Evolutionary conservation across 2,113 vertebrate species (phyloP).

Genomic region (Paratilapia polleni): DNA sequence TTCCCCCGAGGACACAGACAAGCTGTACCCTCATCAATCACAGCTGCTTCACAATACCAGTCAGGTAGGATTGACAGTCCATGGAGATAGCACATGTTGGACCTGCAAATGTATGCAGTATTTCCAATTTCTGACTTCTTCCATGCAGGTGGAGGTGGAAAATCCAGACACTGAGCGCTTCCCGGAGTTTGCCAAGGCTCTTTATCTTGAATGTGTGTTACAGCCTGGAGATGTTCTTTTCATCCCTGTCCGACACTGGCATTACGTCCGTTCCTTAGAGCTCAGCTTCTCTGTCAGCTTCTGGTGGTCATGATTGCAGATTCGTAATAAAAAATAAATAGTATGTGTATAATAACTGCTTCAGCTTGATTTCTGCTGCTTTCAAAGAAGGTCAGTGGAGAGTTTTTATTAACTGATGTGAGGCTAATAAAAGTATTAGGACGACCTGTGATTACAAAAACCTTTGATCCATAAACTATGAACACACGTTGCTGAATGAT

Average conservation of each 20-base stretch:
- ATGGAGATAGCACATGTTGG: constrained; percentile 16
- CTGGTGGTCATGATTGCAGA: constrained; percentile 90
- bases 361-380: background rate
- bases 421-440: constrained; percentile 44
- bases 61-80: constrained; percentile 83
- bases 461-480: constrained; percentile 56
- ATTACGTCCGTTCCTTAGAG: constrained; percentile 90
- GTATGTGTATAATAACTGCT: background rate
- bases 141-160: constrained; percentile 90
- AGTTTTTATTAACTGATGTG: constrained; percentile 33
- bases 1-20: constrained; percentile 85
- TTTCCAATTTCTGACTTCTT: constrained; percentile 28
- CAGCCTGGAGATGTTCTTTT: constrained; percentile 92
- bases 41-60: constrained; percentile 95
- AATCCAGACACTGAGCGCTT: constrained; percentile 85
- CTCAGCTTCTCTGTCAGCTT: constrained; percentile 97
- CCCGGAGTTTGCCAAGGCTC: constrained; percentile 86
- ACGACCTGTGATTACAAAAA: constrained; percentile 41
- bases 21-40: constrained; percentile 90
- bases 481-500: constrained; percentile 55
- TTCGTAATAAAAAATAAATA: background rate
- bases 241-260: constrained; percentile 91
- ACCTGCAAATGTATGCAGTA: constrained; percentile 27
- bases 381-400: constrained; percentile 13
- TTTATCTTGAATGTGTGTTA: constrained; percentile 87